phyloP scores from a whole-genome alignment of 23 tunicate genomes.

The Trididemnum nubilum region DNA sequence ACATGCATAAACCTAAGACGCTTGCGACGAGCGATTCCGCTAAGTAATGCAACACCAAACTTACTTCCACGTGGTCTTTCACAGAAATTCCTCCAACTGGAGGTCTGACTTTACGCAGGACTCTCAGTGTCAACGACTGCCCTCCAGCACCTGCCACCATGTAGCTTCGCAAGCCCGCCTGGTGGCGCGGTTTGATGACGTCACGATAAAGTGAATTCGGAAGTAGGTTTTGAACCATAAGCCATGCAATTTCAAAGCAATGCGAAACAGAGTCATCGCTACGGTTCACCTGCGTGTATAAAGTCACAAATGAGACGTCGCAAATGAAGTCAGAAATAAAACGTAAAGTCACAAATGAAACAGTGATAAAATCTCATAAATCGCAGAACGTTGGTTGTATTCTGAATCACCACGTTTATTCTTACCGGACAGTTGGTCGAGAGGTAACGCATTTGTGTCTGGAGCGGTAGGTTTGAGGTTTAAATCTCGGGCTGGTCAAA shows the following conservation, averaged over 20 bases:
- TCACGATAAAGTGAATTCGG: slow-evolving; percentile 85
- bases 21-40: too few relatives aligned
- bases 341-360: too few relatives aligned
- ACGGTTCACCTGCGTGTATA: slow-evolving; percentile 59
- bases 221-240: slow-evolving; percentile 77
- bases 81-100: slow-evolving; percentile 99
- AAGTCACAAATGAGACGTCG: too few relatives aligned
- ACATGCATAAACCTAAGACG: too few relatives aligned
- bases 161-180: slow-evolving; percentile 35
- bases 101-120: slow-evolving; percentile 82
- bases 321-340: too few relatives aligned
- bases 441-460: too few relatives aligned
- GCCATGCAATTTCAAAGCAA: slow-evolving; percentile 84
- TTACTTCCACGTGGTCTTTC: slow-evolving; percentile 95
- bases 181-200: slow-evolving; percentile 84
- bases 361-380: too few relatives aligned
- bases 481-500: too few relatives aligned
- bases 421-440: too few relatives aligned
- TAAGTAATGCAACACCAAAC: not conserved
- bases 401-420: too few relatives aligned
- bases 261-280: slow-evolving; percentile 88
- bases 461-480: too few relatives aligned
- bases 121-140: slow-evolving; percentile 67
- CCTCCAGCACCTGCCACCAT: slow-evolving; percentile 82
- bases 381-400: too few relatives aligned